Evolutionary conservation across 2,797 vertebrate genomes (phyloP).

Genomic region (Pristis pectinata): DNA sequence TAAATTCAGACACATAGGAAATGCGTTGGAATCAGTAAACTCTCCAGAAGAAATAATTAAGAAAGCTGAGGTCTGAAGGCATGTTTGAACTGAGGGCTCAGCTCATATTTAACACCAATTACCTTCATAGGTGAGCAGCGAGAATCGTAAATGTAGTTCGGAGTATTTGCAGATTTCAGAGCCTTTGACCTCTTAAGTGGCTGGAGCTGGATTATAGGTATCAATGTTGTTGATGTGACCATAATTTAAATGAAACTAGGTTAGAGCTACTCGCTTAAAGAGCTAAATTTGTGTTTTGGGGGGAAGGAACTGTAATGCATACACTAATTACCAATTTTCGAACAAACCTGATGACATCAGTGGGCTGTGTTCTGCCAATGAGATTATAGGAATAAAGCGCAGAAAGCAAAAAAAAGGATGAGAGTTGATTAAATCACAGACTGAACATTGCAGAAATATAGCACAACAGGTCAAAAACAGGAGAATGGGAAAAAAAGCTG

Average conservation of each 20-base stretch:
- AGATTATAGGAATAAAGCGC: not conserved
- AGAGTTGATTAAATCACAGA: not conserved
- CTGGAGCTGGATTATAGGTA: not conserved
- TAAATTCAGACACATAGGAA: not conserved
- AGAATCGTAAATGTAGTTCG: not conserved
- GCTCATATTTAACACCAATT: conserved; percentile 22
- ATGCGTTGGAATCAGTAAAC: not conserved
- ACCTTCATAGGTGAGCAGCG: not conserved
- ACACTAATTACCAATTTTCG: not conserved
- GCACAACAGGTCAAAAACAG: not conserved
- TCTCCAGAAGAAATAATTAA: not conserved
- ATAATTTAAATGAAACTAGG: not conserved
- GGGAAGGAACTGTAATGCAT: not conserved
- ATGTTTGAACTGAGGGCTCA: not conserved
- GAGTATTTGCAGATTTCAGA: conserved; percentile 4
- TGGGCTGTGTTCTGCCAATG: not conserved
- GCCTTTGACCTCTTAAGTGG: not conserved
- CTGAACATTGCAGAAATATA: not conserved
- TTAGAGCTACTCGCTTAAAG: not conserved
- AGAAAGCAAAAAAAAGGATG: not conserved
- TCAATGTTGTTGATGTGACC: not conserved
- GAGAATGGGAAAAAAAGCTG: not conserved
- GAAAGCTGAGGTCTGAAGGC: not conserved
- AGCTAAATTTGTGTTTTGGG: not conserved
- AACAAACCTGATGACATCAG: not conserved